phyloP scores from a whole-genome alignment of 2,888 invertebrate species.

The Drosophila koepferae region DNA sequence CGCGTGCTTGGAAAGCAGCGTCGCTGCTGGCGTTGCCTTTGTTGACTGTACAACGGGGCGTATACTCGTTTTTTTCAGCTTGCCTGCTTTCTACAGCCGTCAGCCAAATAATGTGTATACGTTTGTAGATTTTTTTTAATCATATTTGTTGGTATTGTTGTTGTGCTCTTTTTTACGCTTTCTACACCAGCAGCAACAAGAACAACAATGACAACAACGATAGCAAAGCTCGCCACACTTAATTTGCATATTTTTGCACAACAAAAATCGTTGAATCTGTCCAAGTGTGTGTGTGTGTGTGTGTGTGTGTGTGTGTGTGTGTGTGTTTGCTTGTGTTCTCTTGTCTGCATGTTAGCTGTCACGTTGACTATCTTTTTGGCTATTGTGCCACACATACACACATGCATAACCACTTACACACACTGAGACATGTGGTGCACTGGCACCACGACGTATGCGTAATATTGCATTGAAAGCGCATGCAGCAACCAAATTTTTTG shows the following conservation, averaged over 20 bases:
- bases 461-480: slow-evolving; percentile 69
- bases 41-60: slow-evolving; percentile 76
- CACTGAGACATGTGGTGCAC: slow-evolving; percentile 37
- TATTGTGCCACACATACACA: slow-evolving; percentile 44
- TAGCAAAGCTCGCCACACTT: slow-evolving; percentile 70
- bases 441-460: slow-evolving; percentile 73
- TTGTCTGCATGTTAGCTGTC: slow-evolving; percentile 67
- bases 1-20: slow-evolving; percentile 16
- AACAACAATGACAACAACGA: slow-evolving; percentile 23
- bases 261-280: slow-evolving; percentile 48
- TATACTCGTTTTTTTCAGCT: slow-evolving; percentile 76
- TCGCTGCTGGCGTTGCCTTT: slow-evolving; percentile 37
- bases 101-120: slow-evolving; percentile 73
- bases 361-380: slow-evolving; percentile 72
- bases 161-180: slow-evolving; percentile 64
- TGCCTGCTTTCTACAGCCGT: slow-evolving; percentile 69
- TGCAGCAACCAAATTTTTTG: slow-evolving; percentile 43
- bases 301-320: slow-evolving; percentile 17
- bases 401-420: slow-evolving; percentile 17
- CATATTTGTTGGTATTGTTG: slow-evolving; percentile 43
- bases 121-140: slow-evolving; percentile 41
- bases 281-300: slow-evolving; percentile 18
- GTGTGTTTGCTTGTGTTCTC: slow-evolving; percentile 13
- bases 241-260: slow-evolving; percentile 78
- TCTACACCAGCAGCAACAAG: slow-evolving; percentile 59